A percentile compares a stretch with the other conserved stretches of the same genome.
Conservation (phyloP, 2,888 invertebrate species). For the Smittia sp. region DNA sequence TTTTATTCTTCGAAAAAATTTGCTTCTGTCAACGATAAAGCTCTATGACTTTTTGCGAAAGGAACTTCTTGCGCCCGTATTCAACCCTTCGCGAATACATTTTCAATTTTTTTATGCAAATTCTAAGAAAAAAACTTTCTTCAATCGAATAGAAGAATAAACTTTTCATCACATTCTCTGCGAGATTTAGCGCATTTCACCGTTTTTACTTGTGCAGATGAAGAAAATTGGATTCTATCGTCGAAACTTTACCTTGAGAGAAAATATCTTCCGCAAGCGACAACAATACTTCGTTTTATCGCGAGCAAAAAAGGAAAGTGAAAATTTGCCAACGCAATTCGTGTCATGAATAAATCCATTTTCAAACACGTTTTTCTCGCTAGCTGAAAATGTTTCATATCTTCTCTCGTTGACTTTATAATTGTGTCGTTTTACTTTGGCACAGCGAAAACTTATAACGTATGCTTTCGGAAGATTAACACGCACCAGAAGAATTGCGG, state of each 20-base stretch:
- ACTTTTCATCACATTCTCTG: conserved; percentile 3
- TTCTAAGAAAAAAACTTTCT: conserved; percentile 4
- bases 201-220: conserved; percentile 1
- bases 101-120: conserved; percentile 18
- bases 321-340: conserved; percentile 40
- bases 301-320: conserved; percentile 23
- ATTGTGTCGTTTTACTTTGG: conserved; percentile 18
- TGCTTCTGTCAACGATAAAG: too few relatives aligned
- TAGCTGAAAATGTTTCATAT: conserved; percentile 34
- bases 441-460: background rate
- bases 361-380: conserved; percentile 5
- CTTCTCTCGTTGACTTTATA: conserved; percentile 31
- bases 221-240: conserved; percentile 31
- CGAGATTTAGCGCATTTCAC: conserved; percentile 3
- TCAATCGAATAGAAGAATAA: conserved; percentile 4
- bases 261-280: conserved; percentile 8
- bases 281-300: conserved; percentile 38
- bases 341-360: conserved; percentile 37
- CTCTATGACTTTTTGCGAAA: too few relatives aligned
- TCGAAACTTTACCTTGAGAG: conserved; percentile 16
- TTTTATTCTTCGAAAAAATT: too few relatives aligned
- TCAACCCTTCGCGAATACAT: conserved; percentile 10
- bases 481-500: background rate
- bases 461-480: background rate
- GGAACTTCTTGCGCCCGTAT: background rate